Evolutionary conservation across 2,888 invertebrate genomes (phyloP).

Genomic region (Eupithecia subfuscata): DNA sequence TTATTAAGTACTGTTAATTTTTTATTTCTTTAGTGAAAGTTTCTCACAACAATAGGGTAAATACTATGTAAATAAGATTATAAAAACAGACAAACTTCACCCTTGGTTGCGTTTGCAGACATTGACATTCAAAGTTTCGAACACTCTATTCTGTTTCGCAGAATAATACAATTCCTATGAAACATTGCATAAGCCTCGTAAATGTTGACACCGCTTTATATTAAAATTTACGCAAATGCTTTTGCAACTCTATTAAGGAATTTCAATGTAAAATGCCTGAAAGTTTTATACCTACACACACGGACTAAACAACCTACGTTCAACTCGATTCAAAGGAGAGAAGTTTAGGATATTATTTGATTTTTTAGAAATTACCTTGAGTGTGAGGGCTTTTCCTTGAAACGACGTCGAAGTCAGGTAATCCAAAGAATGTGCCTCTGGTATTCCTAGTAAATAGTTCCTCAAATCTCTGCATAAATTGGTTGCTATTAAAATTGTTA

Average conservation of each 20-base stretch:
- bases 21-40: background rate
- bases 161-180: conserved; percentile 57
- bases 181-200: conserved; percentile 52
- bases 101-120: conserved; percentile 58
- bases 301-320: background rate
- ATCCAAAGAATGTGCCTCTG: background rate
- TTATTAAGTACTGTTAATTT: background rate
- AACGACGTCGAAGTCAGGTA: background rate
- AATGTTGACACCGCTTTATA: conserved; percentile 64
- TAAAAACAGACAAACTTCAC: conserved; percentile 44
- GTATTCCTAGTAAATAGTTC: background rate
- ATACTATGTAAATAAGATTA: conserved; percentile 33
- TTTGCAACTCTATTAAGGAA: conserved; percentile 55
- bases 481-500: background rate
- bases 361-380: no score
- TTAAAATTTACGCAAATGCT: conserved; percentile 71
- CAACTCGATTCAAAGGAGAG: background rate
- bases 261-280: conserved; percentile 25
- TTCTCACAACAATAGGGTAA: conserved; percentile 27
- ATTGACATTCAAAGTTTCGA: conserved; percentile 69
- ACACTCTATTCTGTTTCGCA: conserved; percentile 32
- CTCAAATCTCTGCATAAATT: background rate
- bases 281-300: conserved; percentile 17
- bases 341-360: no score
- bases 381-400: background rate